Percentiles rank a stretch among this genome's conserved stretches.
These are phyloP conservation scores for Varecia variegata DNA, from an alignment of 2,797 vertebrate genomes.

Conservation along the genomic window DNA sequence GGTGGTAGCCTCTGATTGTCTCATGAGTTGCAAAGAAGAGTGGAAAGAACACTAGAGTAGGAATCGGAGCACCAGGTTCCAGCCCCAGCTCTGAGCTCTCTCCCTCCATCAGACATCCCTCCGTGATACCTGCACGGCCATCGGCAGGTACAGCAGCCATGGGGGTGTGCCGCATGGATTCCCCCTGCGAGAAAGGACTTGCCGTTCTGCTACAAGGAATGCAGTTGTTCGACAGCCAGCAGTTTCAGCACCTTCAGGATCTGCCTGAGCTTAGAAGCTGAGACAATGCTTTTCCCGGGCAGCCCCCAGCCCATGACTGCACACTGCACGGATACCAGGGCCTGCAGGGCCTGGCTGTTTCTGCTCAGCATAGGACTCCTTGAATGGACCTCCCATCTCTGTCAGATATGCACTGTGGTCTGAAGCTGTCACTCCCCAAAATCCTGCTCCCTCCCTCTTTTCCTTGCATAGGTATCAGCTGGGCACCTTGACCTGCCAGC, in stretches of 20 bases:
- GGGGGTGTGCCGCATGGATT: accelerated
- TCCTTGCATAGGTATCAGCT: background rate
- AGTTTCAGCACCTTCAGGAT: background rate
- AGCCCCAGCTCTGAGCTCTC: background rate
- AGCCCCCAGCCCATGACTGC: background rate
- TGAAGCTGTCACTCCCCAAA: background rate
- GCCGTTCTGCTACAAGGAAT: background rate
- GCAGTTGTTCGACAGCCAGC: background rate
- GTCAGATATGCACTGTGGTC: background rate
- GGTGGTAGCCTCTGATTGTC: background rate
- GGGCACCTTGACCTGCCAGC: background rate
- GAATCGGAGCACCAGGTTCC: background rate
- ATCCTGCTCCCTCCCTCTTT: background rate
- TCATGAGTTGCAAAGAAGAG: background rate
- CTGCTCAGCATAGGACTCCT: background rate
- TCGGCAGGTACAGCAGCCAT: accelerated
- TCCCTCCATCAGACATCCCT: background rate
- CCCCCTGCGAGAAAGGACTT: background rate
- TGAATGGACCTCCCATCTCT: background rate
- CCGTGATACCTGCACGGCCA: background rate
- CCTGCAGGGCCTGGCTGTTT: background rate
- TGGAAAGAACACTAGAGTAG: background rate
- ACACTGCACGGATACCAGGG: accelerated
- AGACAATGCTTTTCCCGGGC: background rate
- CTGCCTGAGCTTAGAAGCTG: background rate